A percentile compares a stretch with the other conserved stretches of the same genome.
phyloP scores from a whole-genome alignment of 64 coral and sea anemone species.

The Porites lutea region DNA sequence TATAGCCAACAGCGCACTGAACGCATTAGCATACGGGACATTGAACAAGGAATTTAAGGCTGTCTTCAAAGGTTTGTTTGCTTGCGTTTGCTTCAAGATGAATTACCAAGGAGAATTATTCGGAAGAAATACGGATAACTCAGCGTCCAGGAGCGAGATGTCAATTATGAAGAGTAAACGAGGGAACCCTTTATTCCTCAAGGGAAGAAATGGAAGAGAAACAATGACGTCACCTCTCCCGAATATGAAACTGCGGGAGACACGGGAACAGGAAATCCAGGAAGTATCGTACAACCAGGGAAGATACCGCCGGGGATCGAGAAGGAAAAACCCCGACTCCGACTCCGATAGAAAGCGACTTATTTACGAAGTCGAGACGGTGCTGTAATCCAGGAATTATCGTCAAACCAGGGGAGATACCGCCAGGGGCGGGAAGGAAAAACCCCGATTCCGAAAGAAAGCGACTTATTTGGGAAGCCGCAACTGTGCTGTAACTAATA shows the following conservation, averaged over 20 bases:
- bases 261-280: neutral
- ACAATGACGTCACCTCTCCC: neutral
- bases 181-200: neutral
- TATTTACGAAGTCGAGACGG: neutral
- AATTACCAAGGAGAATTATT: neutral
- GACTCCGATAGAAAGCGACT: no score
- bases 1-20: constrained; percentile 89
- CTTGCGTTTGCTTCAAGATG: constrained; percentile 28
- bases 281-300: neutral
- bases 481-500: no score
- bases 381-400: neutral
- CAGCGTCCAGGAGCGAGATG: neutral
- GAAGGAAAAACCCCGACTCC: no score
- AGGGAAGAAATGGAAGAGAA: constrained; percentile 10
- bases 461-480: no score
- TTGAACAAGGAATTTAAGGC: constrained; percentile 89
- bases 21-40: constrained; percentile 89
- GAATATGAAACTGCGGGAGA: neutral
- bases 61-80: constrained; percentile 82
- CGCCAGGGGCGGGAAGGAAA: no score
- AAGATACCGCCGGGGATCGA: neutral
- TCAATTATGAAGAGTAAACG: neutral
- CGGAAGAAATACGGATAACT: neutral
- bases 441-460: no score
- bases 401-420: no score